Evolutionary conservation across 2,113 vertebrate species (phyloP), one percentile per base, ranked within the genome.

Genomic region (Platanista minor): DNA sequence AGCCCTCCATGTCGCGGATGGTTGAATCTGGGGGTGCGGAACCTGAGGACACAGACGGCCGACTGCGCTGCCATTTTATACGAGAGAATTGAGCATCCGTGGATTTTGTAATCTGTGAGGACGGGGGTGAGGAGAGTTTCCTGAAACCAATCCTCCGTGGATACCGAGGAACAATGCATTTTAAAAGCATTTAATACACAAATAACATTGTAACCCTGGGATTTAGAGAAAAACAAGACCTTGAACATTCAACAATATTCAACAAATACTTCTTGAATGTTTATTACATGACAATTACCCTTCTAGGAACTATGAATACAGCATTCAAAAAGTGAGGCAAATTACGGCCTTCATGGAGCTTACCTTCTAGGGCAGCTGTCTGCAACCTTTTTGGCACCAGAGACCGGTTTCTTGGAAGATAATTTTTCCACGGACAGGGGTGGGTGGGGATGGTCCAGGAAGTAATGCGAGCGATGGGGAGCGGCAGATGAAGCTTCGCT

Each of bases 11-110:
- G 21, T 80, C 8, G 2, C 21, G 25, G 33, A 13, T 57, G 77
- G 52, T 27, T 39, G n/a, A 57, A 39, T 36, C n/a, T 57, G n/a
- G 52, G 21, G 12, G 7, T 27, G 33, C 0, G 0, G 75, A 27
- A 57, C 33, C 52, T 7, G 4, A 14, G 33, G 77, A 27, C 21
- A 36, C 21, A 6, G 54, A 6, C 21, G 49, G 21, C 21, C 23
- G 11, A 54, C 20, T 4, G 1, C 6, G 36, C 46, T 54, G 49
- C 31, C 49, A n/a, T n/a, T 54, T 54, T 54, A 78, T 8, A n/a
- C 33, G 12, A 54, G 75, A 49, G 31, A 54, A 33, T 36, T 36
- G 49, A 80, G 49, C 49, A 80, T 33, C 75, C 20, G 0, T 8
- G 49, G 31, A 54, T n/a, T n/a, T 54, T n/a, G 49, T 46, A 54